Conservation (phyloP, 2,113 vertebrate genomes). For the Callionymus lyra region DNA sequence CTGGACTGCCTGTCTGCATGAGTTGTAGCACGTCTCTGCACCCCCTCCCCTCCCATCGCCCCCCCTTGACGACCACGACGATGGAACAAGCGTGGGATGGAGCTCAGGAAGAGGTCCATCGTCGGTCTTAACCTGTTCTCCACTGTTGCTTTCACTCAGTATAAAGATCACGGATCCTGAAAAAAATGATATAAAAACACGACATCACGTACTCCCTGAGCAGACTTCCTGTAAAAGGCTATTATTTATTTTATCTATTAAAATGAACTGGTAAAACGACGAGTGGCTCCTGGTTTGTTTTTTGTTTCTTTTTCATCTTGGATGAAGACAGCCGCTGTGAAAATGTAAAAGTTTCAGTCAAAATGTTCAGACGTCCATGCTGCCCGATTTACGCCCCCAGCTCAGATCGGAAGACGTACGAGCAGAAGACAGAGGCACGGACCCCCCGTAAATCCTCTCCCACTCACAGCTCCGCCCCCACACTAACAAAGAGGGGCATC, state of each 20-base stretch:
- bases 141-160: too few relatives aligned
- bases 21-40: conserved; percentile 23
- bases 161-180: too few relatives aligned
- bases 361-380: too few relatives aligned
- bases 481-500: conserved; percentile 1
- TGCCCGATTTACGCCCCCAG: too few relatives aligned
- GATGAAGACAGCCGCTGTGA: too few relatives aligned
- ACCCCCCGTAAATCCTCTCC: conserved; percentile 42
- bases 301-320: too few relatives aligned
- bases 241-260: conserved; percentile 68
- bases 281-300: too few relatives aligned
- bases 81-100: not conserved
- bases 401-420: too few relatives aligned
- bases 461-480: conserved; percentile 10
- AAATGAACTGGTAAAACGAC: conserved; percentile 48
- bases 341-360: too few relatives aligned
- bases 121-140: conserved; percentile 17
- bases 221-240: conserved; percentile 48
- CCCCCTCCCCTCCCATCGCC: not conserved
- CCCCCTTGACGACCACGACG: not conserved
- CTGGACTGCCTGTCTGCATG: conserved; percentile 51
- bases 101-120: conserved; percentile 2
- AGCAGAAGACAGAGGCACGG: not conserved
- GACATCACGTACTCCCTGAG: conserved; percentile 6
- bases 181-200: too few relatives aligned